These are phyloP conservation scores for Bellardia bayeri DNA, from an alignment of 2,888 invertebrate species.

Conservation along the genomic window DNA sequence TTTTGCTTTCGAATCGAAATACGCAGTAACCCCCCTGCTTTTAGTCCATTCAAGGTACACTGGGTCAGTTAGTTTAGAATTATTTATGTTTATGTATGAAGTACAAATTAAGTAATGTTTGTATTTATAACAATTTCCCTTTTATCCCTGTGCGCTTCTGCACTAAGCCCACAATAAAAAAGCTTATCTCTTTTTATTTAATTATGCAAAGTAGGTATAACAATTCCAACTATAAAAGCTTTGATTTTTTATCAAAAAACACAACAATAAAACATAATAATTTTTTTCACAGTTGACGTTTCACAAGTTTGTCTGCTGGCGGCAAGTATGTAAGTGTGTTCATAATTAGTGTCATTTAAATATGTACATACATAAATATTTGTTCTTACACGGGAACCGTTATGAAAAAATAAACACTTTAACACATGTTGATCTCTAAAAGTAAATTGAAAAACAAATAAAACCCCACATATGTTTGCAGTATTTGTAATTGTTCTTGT, in stretches of 20 bases:
- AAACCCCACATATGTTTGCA: background rate
- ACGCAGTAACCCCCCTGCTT: no score
- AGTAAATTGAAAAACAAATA: background rate
- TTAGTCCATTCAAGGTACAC: no score
- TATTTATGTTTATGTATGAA: no score
- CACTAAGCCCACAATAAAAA: background rate
- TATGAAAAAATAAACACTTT: background rate
- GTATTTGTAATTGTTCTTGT: background rate
- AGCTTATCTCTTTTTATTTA: background rate
- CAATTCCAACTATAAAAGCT: conserved; percentile 4
- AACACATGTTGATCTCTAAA: background rate
- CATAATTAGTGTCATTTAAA: background rate
- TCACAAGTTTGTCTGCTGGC: background rate
- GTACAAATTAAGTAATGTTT: no score
- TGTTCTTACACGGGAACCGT: conserved; percentile 3
- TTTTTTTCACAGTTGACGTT: conserved; percentile 27
- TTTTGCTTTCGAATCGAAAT: no score
- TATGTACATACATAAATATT: no score
- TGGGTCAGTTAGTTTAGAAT: no score
- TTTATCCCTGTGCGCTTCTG: background rate
- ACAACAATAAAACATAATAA: background rate
- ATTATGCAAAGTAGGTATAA: background rate
- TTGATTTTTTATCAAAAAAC: background rate
- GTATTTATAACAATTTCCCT: background rate
- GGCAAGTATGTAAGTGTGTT: conserved; percentile 28